A percentile compares a stretch with the other conserved stretches of the same genome.
phyloP scores from a whole-genome alignment of 2,888 invertebrate species.

The Eupithecia inturbata region DNA sequence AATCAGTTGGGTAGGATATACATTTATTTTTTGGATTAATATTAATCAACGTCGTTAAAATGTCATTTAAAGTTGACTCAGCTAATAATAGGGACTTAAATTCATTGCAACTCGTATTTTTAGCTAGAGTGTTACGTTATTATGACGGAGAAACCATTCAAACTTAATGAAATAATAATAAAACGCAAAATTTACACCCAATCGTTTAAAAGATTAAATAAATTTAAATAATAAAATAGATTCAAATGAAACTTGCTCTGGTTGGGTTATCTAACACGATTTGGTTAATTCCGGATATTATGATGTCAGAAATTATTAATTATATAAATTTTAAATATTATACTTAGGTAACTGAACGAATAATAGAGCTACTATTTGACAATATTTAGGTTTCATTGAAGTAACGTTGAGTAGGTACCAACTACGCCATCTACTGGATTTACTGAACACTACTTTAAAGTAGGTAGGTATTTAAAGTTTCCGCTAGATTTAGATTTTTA shows the following conservation, averaged over 20 bases:
- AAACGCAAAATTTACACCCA: neutral
- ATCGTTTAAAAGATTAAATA: neutral
- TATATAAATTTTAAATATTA: neutral
- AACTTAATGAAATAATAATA: neutral
- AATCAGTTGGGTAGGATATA: slow-evolving; percentile 35
- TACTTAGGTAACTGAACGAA: neutral
- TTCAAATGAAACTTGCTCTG: slow-evolving; percentile 19
- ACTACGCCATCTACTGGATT: slow-evolving; percentile 64
- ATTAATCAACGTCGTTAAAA: slow-evolving; percentile 11
- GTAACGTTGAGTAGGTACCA: neutral
- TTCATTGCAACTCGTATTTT: slow-evolving; percentile 12
- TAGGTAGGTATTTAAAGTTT: too few relatives aligned
- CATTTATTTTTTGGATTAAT: slow-evolving; percentile 41
- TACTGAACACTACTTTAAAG: neutral
- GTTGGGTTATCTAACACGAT: slow-evolving; percentile 29
- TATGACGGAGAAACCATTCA: slow-evolving; percentile 1
- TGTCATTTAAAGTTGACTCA: slow-evolving; percentile 10
- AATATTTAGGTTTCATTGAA: neutral
- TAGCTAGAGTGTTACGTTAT: slow-evolving; percentile 8
- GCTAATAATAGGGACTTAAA: slow-evolving; percentile 18
- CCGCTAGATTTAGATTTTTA: neutral
- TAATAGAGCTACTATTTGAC: neutral
- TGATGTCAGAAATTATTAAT: slow-evolving; percentile 48
- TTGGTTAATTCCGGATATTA: slow-evolving; percentile 28
- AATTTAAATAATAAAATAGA: slow-evolving; percentile 9